Percentiles rank a stretch among this genome's conserved stretches.
phyloP scores from a whole-genome alignment of 2,113 vertebrate genomes.

The Tursiops truncatus region DNA sequence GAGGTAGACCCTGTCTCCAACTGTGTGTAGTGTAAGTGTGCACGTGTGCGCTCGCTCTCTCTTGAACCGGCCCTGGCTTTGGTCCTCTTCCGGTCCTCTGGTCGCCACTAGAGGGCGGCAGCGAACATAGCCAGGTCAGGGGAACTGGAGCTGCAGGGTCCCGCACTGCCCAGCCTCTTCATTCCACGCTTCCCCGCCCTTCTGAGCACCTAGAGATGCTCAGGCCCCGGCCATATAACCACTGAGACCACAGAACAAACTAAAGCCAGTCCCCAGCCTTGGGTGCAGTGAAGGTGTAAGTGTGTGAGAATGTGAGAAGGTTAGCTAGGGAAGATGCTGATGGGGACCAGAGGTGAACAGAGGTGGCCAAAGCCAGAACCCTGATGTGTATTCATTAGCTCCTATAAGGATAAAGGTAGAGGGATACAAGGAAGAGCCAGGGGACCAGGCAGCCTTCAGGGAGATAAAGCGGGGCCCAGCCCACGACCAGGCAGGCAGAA shows the following conservation, averaged over 20 bases:
- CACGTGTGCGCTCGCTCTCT: not conserved
- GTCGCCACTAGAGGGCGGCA: not conserved
- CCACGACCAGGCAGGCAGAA: not conserved
- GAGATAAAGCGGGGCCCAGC: not conserved
- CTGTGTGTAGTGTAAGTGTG: not conserved
- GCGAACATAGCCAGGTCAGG: not conserved
- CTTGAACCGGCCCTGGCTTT: not conserved
- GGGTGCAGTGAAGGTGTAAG: not conserved
- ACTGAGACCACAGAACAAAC: not conserved
- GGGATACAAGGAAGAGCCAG: not conserved
- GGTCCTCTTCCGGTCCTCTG: not conserved
- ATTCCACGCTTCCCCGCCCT: fast-evolving
- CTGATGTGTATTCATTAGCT: not conserved
- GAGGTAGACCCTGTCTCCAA: not conserved
- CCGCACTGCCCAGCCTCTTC: fast-evolving
- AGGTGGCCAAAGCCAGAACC: not conserved
- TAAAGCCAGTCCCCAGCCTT: not conserved
- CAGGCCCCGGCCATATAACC: not conserved
- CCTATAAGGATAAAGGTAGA: not conserved
- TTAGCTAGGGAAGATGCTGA: not conserved
- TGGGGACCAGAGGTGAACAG: not conserved
- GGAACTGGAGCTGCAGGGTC: fast-evolving
- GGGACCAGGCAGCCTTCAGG: not conserved
- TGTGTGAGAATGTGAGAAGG: not conserved
- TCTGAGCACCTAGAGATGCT: not conserved